Base-by-base conservation (phyloP, 2,888 invertebrate species). In the Uloborus plumipes region DNA sequence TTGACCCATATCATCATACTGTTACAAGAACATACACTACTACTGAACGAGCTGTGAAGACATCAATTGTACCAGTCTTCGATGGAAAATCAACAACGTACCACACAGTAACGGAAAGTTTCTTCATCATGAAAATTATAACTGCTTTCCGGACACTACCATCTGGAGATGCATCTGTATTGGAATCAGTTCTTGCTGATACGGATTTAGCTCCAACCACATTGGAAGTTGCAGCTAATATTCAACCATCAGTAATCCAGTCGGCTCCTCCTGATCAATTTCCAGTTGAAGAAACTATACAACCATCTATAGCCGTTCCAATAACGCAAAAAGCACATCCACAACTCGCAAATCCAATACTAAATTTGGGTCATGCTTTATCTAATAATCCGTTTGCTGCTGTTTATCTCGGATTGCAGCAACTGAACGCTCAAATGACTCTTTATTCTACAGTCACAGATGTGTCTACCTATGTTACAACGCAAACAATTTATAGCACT, bases 11-110 rank as follows among this genome's bases (percentile, higher is more conserved):
- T n/a, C 95, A 95, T 0, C 95, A 96, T 90, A 82, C 87, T 22
- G 91, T 95, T 61, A 95, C 95, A 0, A 96, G 97, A 90, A 95
- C 95, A 2, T 97, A 95, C 90, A 95, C 95, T 86, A 95, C 96
- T 7, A 96, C 95, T 0, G 95, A 96, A 89, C 92, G 94, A n/a
- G 93, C 96, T 91, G 90, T 95, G 20, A 96, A 95, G 89, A 97
- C 97, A 1, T 95, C 96, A 88, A 92, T 97, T 84, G 90, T 97
- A 72, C 97, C 97, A 0, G 93, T 96, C 0, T 92, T 96, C 55
- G 92, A 92, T 85, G 93, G 93, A 82, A 92, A 92, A 26, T 93
- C 93, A 84, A 92, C 94, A 86, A 94, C 95, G 0, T 86, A 84
- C 66, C 86, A 95, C 86, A 96, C 97, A 0, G 91, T 97, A 67